Base-by-base conservation (phyloP, 2,888 invertebrate genomes). In the Hololepta plana region DNA sequence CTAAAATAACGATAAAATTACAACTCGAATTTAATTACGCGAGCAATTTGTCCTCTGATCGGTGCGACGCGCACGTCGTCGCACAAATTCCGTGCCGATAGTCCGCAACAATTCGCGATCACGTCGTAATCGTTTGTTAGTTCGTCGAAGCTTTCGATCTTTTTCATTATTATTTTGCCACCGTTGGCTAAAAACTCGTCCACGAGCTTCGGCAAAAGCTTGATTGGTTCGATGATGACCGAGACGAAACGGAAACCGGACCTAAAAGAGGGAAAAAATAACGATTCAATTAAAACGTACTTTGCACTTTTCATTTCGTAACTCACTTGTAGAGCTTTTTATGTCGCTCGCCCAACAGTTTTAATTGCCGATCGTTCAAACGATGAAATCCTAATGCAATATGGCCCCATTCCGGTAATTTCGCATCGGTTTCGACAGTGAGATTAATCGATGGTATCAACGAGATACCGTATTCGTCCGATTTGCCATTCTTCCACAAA, bases 91-190 rank as follows among this genome's bases (percentile, higher is more conserved):
- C 58, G 57, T 1, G 84, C 67, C 2, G 68, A 70, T 1, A 85
- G 43, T 2, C 81, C 87, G 2, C 70, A 62, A 38, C 85, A 87
- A 47, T 87, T 85, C 21, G 87, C 61, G n/a, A 87, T 56, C 1
- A 79, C 58, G 44, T 81, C 72, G 40, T 48, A 51, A 9, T 43
- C 40, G 1, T 51, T 38, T 10, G 68, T 46, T n/a, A 48, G 28
- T 15, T 63, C 55, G 3, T 66, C 46, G 1, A 74, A 45, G 25
- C 58, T 47, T 7, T 60, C 53, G 4, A 80, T 49, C 37, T 58
- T 64, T 32, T 42, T 47, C 12, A 49, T 46, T 5, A 55, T 37
- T 9, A 72, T 41, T 27, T 43, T 46, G 1, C 82, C 85, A 4
- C 74, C 71, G 2, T 56, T 55, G 2, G 48, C 42, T 26, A 49